A percentile compares a stretch with the other conserved stretches of the same genome.
Conservation (phyloP, 2,797 vertebrate genomes). For the Scolopax rusticola region DNA sequence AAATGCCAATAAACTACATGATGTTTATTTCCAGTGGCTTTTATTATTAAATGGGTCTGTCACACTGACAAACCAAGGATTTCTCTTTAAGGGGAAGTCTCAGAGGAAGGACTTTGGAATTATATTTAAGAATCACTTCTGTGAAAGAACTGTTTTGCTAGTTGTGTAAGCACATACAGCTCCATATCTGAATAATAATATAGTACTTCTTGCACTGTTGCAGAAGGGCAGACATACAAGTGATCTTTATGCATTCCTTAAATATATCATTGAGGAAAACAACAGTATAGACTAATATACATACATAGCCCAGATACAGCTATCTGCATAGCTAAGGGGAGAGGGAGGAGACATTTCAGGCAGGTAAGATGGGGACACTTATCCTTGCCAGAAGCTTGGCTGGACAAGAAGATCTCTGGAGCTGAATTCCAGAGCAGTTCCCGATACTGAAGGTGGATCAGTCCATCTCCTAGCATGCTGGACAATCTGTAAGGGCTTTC, state of each 20-base stretch:
- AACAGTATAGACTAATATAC: neutral
- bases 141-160: neutral
- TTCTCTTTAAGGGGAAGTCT: neutral
- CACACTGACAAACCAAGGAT: neutral
- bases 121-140: neutral
- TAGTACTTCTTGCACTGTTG: neutral
- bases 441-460: neutral
- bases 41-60: conserved; percentile 22
- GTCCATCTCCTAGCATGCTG: neutral
- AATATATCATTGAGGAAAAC: neutral
- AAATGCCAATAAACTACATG: conserved; percentile 13
- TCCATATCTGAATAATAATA: neutral
- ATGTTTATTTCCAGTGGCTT: conserved; percentile 19
- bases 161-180: neutral
- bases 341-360: neutral
- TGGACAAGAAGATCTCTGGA: neutral
- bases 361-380: neutral
- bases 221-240: neutral
- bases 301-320: neutral
- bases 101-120: neutral
- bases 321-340: neutral
- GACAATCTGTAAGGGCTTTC: neutral
- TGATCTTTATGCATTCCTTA: neutral
- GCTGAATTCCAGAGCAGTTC: neutral
- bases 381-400: neutral